Percentiles rank a stretch among this genome's conserved stretches.
phyloP scores from a whole-genome alignment of 1,140 invertebrate species.

The Bombyx mandarina region DNA sequence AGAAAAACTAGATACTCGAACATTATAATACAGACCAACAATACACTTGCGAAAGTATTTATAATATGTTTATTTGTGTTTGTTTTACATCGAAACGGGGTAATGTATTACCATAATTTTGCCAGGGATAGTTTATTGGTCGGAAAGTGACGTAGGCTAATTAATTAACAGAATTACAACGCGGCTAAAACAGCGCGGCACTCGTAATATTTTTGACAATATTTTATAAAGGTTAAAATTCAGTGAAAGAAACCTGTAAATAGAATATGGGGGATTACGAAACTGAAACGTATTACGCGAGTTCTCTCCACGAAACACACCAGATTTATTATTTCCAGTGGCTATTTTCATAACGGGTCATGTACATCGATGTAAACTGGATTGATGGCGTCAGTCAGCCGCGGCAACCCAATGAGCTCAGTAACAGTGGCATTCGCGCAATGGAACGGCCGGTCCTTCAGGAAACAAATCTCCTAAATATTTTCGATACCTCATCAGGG shows the following conservation, averaged over 20 bases:
- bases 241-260: slow-evolving; percentile 14
- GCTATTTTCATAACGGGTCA: slow-evolving; percentile 59
- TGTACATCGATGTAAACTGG: slow-evolving; percentile 31
- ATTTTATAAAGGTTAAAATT: slow-evolving; percentile 7
- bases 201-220: slow-evolving; percentile 1
- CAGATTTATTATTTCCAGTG: slow-evolving; percentile 44
- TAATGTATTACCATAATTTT: no score
- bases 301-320: slow-evolving; percentile 40
- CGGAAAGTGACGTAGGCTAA: no score
- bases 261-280: slow-evolving; percentile 3
- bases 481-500: slow-evolving; percentile 5
- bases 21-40: no score
- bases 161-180: no score
- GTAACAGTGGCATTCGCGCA: background rate
- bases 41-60: no score
- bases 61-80: no score
- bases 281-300: slow-evolving; percentile 35
- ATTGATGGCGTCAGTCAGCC: slow-evolving; percentile 41
- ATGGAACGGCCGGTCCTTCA: background rate
- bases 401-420: slow-evolving; percentile 17
- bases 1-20: no score
- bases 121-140: no score
- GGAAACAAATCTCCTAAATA: background rate
- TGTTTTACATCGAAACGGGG: no score
- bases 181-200: slow-evolving; percentile 5